Conservation (phyloP, 23 tunicate genomes). For the Aplidium turbinatum region DNA sequence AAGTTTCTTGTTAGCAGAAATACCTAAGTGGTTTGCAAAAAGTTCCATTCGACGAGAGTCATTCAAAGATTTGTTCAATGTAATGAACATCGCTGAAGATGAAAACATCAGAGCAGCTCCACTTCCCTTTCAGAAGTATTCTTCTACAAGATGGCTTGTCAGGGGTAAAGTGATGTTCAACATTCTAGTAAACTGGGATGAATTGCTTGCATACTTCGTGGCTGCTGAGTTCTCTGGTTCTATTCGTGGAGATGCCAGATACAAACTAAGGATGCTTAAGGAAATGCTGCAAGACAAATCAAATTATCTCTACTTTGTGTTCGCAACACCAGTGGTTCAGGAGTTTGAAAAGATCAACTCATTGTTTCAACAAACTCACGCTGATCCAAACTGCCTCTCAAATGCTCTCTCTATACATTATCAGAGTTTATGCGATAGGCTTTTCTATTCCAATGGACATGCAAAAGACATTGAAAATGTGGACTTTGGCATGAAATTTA, state of each 20-base stretch:
- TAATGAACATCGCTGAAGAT: slow-evolving; percentile 40
- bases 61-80: slow-evolving; percentile 14
- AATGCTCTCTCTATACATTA: slow-evolving; percentile 5
- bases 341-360: slow-evolving; percentile 30
- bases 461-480: slow-evolving; percentile 20
- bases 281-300: slow-evolving; percentile 37
- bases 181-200: slow-evolving; percentile 26
- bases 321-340: slow-evolving; percentile 40
- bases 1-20: slow-evolving; percentile 7
- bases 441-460: slow-evolving; percentile 4
- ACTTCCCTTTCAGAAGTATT: slow-evolving; percentile 36
- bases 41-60: slow-evolving; percentile 33
- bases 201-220: background rate
- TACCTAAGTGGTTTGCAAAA: slow-evolving; percentile 40
- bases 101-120: slow-evolving; percentile 19
- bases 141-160: slow-evolving; percentile 37
- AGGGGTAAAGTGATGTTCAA: slow-evolving; percentile 29
- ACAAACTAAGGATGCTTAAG: slow-evolving; percentile 38
- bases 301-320: slow-evolving; percentile 36
- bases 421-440: slow-evolving; percentile 10
- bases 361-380: slow-evolving; percentile 14
- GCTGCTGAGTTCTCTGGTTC: background rate
- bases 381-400: background rate
- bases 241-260: slow-evolving; percentile 28
- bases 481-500: slow-evolving; percentile 25